These are phyloP conservation scores for Latrodectus hesperus DNA, from an alignment of 2,888 invertebrate species.

Conservation along the genomic window DNA sequence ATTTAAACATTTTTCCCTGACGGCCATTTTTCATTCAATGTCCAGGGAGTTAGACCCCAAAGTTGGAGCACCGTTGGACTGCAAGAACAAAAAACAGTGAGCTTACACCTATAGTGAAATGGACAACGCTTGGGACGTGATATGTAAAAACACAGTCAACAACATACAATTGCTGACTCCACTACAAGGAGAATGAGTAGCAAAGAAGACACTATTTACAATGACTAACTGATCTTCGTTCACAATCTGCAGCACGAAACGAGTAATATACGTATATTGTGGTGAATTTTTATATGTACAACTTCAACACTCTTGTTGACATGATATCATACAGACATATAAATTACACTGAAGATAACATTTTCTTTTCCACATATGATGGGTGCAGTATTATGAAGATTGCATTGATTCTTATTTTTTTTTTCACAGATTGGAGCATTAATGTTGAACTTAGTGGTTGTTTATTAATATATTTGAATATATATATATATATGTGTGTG, in stretches of 20 bases:
- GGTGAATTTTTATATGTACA: slow-evolving; percentile 22
- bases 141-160: slow-evolving; percentile 67
- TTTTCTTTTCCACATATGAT: neutral
- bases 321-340: neutral
- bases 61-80: slow-evolving; percentile 60
- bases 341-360: neutral
- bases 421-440: no score
- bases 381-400: neutral
- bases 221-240: slow-evolving; percentile 33
- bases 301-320: neutral
- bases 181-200: slow-evolving; percentile 36
- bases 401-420: neutral
- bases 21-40: neutral
- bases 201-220: slow-evolving; percentile 53
- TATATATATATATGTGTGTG: no score
- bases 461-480: no score
- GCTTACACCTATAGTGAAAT: slow-evolving; percentile 62
- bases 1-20: no score
- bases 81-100: slow-evolving; percentile 51
- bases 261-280: slow-evolving; percentile 63
- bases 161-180: slow-evolving; percentile 56
- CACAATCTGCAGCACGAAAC: slow-evolving; percentile 28
- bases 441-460: no score
- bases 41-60: slow-evolving; percentile 24
- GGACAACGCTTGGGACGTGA: slow-evolving; percentile 62